phyloP scores from a whole-genome alignment of 2,888 invertebrate genomes.

The Camptogramma bilineatum region DNA sequence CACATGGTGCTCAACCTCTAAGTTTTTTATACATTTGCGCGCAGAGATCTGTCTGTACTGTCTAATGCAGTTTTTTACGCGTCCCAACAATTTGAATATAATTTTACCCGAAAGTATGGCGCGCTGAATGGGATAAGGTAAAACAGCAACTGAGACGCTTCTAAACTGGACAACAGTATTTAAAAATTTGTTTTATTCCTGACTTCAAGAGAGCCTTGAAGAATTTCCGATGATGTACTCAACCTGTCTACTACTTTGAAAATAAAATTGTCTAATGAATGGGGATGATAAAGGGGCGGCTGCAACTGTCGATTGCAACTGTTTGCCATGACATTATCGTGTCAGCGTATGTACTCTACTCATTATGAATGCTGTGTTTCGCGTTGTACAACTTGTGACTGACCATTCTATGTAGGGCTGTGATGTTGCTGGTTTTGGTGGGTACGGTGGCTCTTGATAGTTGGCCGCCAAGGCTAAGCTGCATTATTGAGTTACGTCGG shows the following conservation, averaged over 20 bases:
- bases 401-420: slow-evolving; percentile 58
- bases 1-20: slow-evolving; percentile 80
- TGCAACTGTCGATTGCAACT: slow-evolving; percentile 78
- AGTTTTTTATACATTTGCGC: slow-evolving; percentile 80
- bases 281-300: slow-evolving; percentile 61
- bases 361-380: slow-evolving; percentile 73
- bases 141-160: neutral
- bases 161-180: neutral
- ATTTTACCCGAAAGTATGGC: slow-evolving; percentile 26
- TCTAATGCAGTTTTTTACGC: slow-evolving; percentile 81
- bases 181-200: neutral
- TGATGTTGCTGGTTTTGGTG: slow-evolving; percentile 23
- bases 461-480: slow-evolving; percentile 51
- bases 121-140: neutral
- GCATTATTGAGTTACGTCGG: slow-evolving; percentile 76
- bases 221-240: slow-evolving; percentile 46
- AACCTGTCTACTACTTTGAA: slow-evolving; percentile 3
- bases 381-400: slow-evolving; percentile 58
- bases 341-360: slow-evolving; percentile 63
- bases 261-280: slow-evolving; percentile 47
- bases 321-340: slow-evolving; percentile 80
- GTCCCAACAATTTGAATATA: slow-evolving; percentile 53
- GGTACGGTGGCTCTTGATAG: slow-evolving; percentile 24
- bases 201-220: slow-evolving; percentile 1
- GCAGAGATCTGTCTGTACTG: slow-evolving; percentile 65